phyloP scores from a whole-genome alignment of 2,797 vertebrate species.

The Lagocephalus sceleratus region DNA sequence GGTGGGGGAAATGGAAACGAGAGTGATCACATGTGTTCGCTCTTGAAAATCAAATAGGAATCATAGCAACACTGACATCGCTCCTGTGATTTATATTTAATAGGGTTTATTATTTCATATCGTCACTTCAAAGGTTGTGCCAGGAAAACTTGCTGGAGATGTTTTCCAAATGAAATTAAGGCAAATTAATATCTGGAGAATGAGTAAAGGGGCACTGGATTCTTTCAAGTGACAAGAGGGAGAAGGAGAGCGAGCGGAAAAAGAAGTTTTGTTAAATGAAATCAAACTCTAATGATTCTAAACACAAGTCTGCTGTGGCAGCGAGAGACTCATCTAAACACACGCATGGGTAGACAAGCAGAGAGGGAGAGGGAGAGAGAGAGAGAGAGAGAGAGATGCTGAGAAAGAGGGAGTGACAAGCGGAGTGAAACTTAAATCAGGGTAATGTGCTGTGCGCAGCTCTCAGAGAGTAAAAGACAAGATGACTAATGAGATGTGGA shows the following conservation, averaged over 20 bases:
- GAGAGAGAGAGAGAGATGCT: constrained; percentile 15
- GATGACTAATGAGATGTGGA: constrained; percentile 63
- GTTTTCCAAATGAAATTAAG: constrained; percentile 80
- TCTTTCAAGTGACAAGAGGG: constrained; percentile 39
- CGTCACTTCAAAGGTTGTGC: constrained; percentile 82
- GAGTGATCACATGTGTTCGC: constrained; percentile 79
- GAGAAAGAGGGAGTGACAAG: constrained; percentile 19
- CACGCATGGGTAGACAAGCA: constrained; percentile 47
- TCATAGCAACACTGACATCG: constrained; percentile 72
- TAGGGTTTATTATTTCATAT: constrained; percentile 83
- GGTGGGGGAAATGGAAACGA: constrained; percentile 68
- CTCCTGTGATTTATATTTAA: constrained; percentile 84
- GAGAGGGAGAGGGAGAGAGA: constrained; percentile 7
- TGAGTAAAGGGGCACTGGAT: constrained; percentile 55
- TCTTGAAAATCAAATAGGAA: constrained; percentile 77
- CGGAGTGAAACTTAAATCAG: constrained; percentile 29
- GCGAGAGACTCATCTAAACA: constrained; percentile 41
- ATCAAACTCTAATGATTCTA: constrained; percentile 52
- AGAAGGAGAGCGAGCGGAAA: constrained; percentile 7
- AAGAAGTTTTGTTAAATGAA: constrained; percentile 54
- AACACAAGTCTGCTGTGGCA: constrained; percentile 49
- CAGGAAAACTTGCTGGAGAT: constrained; percentile 75
- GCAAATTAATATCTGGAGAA: constrained; percentile 76
- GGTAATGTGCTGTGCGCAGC: constrained; percentile 46
- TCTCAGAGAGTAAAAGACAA: constrained; percentile 53